Conservation (phyloP, 1,140 invertebrate species). For the Bombus superbus region DNA sequence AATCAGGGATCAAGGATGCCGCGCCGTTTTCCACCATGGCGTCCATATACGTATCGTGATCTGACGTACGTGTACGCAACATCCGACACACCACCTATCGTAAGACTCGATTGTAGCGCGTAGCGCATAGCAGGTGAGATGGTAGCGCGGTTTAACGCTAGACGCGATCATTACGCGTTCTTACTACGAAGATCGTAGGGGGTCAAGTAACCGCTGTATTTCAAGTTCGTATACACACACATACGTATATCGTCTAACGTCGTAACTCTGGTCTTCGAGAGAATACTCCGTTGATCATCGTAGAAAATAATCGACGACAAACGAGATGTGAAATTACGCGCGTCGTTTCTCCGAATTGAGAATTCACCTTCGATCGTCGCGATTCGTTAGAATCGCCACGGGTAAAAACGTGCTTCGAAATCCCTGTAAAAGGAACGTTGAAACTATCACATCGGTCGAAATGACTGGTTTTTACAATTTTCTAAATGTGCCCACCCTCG, state of each 20-base stretch:
- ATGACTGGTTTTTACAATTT: no score
- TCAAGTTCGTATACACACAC: not conserved
- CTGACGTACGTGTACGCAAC: no score
- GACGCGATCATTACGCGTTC: constrained; percentile 17
- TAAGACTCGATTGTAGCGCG: not conserved
- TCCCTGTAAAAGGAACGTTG: no score
- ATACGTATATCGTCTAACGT: not conserved
- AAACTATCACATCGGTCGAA: no score
- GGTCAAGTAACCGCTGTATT: not conserved
- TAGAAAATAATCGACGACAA: not conserved
- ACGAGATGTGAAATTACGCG: not conserved
- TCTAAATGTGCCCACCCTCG: no score
- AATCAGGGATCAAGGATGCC: no score
- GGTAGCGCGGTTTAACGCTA: not conserved
- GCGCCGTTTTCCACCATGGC: no score
- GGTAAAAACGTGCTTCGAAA: no score
- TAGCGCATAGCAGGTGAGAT: not conserved
- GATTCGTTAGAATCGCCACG: no score
- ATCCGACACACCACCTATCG: no score
- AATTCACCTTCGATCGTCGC: no score
- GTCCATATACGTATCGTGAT: no score
- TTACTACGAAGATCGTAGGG: not conserved
- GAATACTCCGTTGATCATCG: not conserved
- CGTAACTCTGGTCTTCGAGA: not conserved
- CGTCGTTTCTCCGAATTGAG: not conserved